Evolutionary conservation across 2,113 vertebrate genomes (phyloP).

Genomic region (Antennarius striatus): DNA sequence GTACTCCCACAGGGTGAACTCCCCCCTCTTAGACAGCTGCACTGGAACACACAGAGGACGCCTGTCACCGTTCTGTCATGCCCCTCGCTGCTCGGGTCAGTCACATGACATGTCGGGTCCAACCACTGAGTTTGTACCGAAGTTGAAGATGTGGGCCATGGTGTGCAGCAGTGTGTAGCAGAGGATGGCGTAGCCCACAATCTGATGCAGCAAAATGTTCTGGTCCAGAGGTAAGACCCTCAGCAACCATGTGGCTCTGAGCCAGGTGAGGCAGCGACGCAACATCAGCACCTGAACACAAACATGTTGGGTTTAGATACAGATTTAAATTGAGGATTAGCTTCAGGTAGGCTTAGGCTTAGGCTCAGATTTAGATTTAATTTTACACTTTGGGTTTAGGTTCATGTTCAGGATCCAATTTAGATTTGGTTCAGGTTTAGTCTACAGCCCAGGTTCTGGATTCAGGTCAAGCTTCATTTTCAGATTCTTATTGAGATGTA

Average conservation of each 20-base stretch:
- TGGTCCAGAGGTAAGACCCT: conserved; percentile 85
- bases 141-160: conserved; percentile 81
- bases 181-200: conserved; percentile 83
- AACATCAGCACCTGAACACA: conserved; percentile 85
- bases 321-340: too few species aligned
- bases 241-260: conserved; percentile 82
- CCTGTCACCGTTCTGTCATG: too few species aligned
- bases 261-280: conserved; percentile 85
- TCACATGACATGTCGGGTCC: background rate
- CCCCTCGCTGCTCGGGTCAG: too few species aligned
- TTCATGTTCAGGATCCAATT: too few species aligned
- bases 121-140: conserved; percentile 68
- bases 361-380: too few species aligned
- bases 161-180: conserved; percentile 78
- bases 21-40: conserved; percentile 31
- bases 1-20: conserved; percentile 80
- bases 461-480: too few species aligned
- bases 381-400: too few species aligned
- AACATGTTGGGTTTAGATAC: too few species aligned
- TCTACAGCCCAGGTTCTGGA: too few species aligned
- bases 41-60: conserved; percentile 60
- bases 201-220: conserved; percentile 85
- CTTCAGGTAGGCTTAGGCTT: too few species aligned
- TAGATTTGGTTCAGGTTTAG: too few species aligned
- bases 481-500: too few species aligned